Evolutionary conservation across 2,888 invertebrate species (phyloP).

Genomic region (Andricus curvator): DNA sequence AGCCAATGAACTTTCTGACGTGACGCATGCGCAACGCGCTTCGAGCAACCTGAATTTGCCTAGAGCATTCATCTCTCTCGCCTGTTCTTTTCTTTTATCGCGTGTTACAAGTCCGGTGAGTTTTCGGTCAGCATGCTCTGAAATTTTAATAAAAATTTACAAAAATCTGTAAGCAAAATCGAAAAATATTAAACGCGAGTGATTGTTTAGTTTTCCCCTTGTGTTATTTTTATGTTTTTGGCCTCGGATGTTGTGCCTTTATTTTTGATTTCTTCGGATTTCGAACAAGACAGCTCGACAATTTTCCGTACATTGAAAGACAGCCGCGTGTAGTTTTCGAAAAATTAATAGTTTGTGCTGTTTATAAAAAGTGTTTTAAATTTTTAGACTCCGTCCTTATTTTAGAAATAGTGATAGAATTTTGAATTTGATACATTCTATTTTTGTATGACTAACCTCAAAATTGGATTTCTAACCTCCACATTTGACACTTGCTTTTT

Average conservation of each 20-base stretch:
- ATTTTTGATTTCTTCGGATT: constrained; percentile 66
- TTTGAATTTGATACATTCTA: background rate
- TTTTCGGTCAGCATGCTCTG: background rate
- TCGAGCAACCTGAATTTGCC: background rate
- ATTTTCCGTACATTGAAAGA: background rate
- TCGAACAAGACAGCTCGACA: constrained; percentile 45
- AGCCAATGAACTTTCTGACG: too few species aligned
- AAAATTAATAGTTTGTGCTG: background rate
- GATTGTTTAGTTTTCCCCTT: background rate
- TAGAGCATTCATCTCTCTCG: background rate
- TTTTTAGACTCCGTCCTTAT: background rate
- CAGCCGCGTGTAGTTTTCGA: background rate
- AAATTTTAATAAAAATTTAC: background rate
- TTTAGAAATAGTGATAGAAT: background rate
- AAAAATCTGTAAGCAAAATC: background rate
- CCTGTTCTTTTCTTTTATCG: constrained; percentile 3
- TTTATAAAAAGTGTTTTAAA: background rate
- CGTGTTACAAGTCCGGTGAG: constrained; percentile 29
- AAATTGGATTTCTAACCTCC: constrained; percentile 85
- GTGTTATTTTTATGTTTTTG: constrained; percentile 42
- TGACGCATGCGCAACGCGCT: too few species aligned
- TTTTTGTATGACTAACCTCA: constrained; percentile 82
- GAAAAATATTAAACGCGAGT: constrained; percentile 7
- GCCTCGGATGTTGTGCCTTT: constrained; percentile 52
- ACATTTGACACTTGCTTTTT: constrained; percentile 79